phyloP scores from a whole-genome alignment of 2,888 invertebrate species.

The Sisyra terminalis region DNA sequence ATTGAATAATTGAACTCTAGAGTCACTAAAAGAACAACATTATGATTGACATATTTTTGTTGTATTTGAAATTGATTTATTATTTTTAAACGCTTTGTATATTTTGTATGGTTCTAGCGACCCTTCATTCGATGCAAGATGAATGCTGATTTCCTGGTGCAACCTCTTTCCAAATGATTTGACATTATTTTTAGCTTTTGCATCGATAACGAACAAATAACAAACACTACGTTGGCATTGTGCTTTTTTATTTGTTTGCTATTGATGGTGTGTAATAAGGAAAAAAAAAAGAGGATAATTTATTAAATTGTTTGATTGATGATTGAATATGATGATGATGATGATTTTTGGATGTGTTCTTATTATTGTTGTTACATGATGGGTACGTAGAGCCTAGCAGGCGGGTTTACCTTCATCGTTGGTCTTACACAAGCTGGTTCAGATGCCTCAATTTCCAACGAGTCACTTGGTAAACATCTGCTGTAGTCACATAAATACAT shows the following conservation, averaged over 20 bases:
- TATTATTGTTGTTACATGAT: slow-evolving; percentile 13
- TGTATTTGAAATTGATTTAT: neutral
- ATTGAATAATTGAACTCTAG: too few species aligned
- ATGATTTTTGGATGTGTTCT: slow-evolving; percentile 12
- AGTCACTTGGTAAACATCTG: slow-evolving; percentile 7
- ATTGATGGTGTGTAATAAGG: too few species aligned
- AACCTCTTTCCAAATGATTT: neutral
- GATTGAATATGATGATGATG: neutral
- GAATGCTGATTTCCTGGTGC: too few species aligned
- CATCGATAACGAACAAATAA: neutral
- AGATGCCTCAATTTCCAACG: neutral
- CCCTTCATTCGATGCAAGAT: neutral
- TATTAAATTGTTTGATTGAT: neutral
- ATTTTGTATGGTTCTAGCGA: too few species aligned
- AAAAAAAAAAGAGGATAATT: too few species aligned
- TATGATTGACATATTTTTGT: neutral
- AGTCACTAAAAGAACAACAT: neutral
- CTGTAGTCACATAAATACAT: slow-evolving; percentile 2
- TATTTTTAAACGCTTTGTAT: neutral
- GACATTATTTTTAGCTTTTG: neutral
- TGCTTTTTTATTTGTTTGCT: neutral
- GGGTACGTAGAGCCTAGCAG: slow-evolving; percentile 10
- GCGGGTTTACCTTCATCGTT: slow-evolving; percentile 10
- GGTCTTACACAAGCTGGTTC: slow-evolving; percentile 1
- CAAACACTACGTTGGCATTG: neutral